phyloP scores from a whole-genome alignment of 2,113 vertebrate genomes.

The Dascyllus trimaculatus region DNA sequence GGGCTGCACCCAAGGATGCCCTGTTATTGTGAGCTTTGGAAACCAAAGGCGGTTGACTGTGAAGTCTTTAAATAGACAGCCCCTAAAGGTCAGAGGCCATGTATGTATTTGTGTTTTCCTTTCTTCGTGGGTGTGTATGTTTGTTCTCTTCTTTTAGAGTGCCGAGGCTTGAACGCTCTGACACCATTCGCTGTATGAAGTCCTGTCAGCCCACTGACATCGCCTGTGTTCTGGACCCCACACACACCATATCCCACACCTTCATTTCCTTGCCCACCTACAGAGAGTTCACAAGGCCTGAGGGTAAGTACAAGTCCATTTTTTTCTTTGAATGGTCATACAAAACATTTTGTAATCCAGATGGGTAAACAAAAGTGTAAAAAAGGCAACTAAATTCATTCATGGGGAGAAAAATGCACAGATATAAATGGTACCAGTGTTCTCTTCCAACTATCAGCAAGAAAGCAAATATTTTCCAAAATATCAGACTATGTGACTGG shows the following conservation, averaged over 20 bases:
- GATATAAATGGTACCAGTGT: too few relatives aligned
- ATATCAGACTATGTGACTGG: neutral
- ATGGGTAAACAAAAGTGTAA: neutral
- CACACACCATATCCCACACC: slow-evolving; percentile 93
- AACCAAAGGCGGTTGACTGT: slow-evolving; percentile 31
- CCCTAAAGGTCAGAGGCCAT: slow-evolving; percentile 58
- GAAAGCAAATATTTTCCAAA: neutral
- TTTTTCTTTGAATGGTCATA: neutral
- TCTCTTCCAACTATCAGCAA: neutral
- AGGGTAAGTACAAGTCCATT: slow-evolving; percentile 85
- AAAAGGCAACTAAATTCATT: neutral
- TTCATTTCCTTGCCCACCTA: slow-evolving; percentile 95
- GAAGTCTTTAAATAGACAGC: slow-evolving; percentile 41
- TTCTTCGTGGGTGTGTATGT: slow-evolving; percentile 31
- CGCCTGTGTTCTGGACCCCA: slow-evolving; percentile 88
- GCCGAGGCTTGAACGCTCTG: slow-evolving; percentile 86
- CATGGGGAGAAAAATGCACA: neutral
- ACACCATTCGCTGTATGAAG: slow-evolving; percentile 93
- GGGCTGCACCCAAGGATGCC: slow-evolving; percentile 48
- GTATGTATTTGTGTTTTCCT: slow-evolving; percentile 31
- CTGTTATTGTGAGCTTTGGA: slow-evolving; percentile 65
- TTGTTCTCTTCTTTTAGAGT: slow-evolving; percentile 69
- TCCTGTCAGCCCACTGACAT: slow-evolving; percentile 89
- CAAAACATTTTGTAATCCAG: neutral
- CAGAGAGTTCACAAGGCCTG: slow-evolving; percentile 91